Evolutionary conservation across 1,140 invertebrate species (phyloP).

Genomic region (Anastrepha ludens): DNA sequence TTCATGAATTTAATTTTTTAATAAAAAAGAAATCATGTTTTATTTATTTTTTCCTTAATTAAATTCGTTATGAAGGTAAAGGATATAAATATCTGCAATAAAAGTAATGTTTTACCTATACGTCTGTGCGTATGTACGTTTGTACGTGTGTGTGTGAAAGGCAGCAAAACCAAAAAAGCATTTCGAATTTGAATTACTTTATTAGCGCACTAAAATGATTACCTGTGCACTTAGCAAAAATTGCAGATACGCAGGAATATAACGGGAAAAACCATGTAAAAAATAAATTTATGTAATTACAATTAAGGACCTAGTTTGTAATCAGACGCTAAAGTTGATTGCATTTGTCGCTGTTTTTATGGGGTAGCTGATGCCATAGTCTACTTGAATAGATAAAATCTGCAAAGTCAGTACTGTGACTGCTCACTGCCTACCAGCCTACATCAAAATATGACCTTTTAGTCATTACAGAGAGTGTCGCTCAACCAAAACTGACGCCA

Average conservation of each 20-base stretch:
- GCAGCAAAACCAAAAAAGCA: slow-evolving; percentile 6
- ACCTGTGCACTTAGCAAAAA: slow-evolving; percentile 24
- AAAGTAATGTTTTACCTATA: neutral
- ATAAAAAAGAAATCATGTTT: neutral
- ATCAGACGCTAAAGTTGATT: neutral
- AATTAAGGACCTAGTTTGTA: neutral
- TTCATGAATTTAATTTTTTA: slow-evolving; percentile 39
- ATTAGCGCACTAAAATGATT: slow-evolving; percentile 41
- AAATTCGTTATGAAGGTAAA: slow-evolving; percentile 22
- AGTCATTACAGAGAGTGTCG: no score
- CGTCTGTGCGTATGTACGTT: neutral
- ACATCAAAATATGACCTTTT: no score
- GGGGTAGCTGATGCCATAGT: no score
- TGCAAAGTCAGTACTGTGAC: no score
- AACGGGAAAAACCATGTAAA: neutral
- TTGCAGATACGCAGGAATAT: neutral
- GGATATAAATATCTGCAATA: neutral
- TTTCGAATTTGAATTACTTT: slow-evolving; percentile 36
- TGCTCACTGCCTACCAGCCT: no score
- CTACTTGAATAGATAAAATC: no score
- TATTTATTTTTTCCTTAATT: slow-evolving; percentile 21
- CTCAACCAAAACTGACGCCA: no score
- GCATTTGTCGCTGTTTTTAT: neutral
- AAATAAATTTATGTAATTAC: neutral
- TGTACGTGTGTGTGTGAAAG: neutral